Evolutionary conservation across 1,140 invertebrate genomes (phyloP).

Genomic region (Drosophila kurseongensis): DNA sequence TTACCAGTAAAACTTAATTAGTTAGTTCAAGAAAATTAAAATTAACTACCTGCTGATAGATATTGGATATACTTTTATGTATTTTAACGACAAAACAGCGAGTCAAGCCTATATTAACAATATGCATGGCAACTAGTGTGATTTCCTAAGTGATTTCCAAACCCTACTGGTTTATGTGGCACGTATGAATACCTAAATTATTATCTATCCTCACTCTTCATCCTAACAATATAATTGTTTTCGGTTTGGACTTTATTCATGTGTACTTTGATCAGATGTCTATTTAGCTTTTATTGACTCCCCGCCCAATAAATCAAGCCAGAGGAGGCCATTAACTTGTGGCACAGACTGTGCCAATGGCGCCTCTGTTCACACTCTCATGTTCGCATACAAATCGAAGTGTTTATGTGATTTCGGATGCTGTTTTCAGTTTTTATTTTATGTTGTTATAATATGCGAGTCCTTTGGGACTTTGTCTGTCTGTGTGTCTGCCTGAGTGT

Average conservation of each 20-base stretch:
- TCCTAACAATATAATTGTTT: too few species aligned
- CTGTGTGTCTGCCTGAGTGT: not conserved
- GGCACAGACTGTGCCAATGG: constrained; percentile 26
- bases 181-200: not conserved
- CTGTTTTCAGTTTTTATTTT: constrained; percentile 27
- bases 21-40: too few species aligned
- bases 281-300: not conserved
- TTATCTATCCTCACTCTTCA: too few species aligned
- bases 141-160: too few species aligned
- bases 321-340: constrained; percentile 9
- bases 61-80: too few species aligned
- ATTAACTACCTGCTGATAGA: too few species aligned
- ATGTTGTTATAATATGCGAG: constrained; percentile 49
- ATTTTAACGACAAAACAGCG: too few species aligned
- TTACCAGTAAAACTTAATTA: too few species aligned
- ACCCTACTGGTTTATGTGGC: too few species aligned
- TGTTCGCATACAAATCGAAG: constrained; percentile 54
- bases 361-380: constrained; percentile 17
- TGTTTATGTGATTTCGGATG: constrained; percentile 61
- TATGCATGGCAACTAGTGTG: too few species aligned
- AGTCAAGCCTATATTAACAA: too few species aligned
- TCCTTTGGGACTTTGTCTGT: constrained; percentile 26
- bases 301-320: not conserved
- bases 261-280: not conserved
- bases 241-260: not conserved